Evolutionary conservation across 64 coral and sea anemone species (phyloP).

Genomic region (Anthopleura sola): DNA sequence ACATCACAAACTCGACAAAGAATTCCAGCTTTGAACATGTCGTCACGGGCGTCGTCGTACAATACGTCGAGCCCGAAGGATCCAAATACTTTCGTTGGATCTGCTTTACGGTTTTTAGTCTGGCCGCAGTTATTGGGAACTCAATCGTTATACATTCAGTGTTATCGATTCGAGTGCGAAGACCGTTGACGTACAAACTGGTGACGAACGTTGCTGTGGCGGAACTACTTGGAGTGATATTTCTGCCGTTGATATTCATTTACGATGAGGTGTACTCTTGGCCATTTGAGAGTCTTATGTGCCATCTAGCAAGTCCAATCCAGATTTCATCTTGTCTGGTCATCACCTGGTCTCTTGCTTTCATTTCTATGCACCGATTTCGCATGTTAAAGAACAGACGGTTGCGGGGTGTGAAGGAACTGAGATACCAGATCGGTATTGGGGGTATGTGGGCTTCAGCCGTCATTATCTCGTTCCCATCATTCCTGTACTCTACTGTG

Average conservation of each 20-base stretch:
- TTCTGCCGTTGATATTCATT: constrained; percentile 40
- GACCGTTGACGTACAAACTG: constrained; percentile 42
- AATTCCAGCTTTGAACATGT: background rate
- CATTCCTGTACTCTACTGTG: constrained; percentile 24
- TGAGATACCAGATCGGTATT: constrained; percentile 15
- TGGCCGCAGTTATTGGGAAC: constrained; percentile 47
- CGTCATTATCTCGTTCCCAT: constrained; percentile 27
- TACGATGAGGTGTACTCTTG: constrained; percentile 56
- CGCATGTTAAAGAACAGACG: constrained; percentile 42
- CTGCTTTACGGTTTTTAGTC: constrained; percentile 13
- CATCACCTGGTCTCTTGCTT: constrained; percentile 63
- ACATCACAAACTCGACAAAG: background rate
- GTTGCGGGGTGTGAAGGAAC: constrained; percentile 23
- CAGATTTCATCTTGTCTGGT: constrained; percentile 55
- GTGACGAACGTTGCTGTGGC: constrained; percentile 71
- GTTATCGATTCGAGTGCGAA: constrained; percentile 1
- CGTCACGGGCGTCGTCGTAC: background rate
- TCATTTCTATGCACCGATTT: constrained; percentile 70
- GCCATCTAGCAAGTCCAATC: constrained; percentile 39
- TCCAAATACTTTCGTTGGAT: constrained; percentile 15
- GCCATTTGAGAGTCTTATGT: constrained; percentile 64
- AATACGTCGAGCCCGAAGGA: background rate
- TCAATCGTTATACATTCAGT: constrained; percentile 47
- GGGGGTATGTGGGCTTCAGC: constrained; percentile 47
- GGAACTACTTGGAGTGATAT: constrained; percentile 52